These are phyloP conservation scores for Ellobium chinense DNA, from an alignment of 2,888 invertebrate genomes.

Conservation along the genomic window DNA sequence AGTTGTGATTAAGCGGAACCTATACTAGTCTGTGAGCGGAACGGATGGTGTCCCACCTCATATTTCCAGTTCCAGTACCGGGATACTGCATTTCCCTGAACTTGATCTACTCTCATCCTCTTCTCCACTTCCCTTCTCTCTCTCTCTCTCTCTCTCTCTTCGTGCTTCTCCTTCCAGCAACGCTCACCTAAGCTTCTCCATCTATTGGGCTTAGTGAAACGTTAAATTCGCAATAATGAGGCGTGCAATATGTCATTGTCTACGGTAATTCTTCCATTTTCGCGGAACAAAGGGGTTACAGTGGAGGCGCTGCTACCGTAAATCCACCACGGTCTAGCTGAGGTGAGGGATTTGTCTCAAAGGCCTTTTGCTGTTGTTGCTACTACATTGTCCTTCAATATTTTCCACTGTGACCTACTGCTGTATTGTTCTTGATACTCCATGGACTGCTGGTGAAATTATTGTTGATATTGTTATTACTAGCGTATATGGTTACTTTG, in stretches of 20 bases:
- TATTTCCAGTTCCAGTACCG: no score
- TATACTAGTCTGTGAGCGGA: no score
- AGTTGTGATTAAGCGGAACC: no score
- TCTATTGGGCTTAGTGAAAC: neutral
- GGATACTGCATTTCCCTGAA: no score
- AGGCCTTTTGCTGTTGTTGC: neutral
- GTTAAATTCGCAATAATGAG: neutral
- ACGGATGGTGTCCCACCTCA: no score
- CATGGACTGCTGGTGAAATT: no score
- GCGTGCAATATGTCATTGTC: neutral
- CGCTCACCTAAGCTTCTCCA: neutral
- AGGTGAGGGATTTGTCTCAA: neutral
- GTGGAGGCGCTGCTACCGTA: no score
- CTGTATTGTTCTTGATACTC: no score
- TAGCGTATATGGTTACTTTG: no score
- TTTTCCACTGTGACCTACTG: no score
- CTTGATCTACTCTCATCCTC: constrained; percentile 5
- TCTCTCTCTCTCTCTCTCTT: constrained; percentile 6
- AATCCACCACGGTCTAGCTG: no score
- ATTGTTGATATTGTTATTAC: no score
- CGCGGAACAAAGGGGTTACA: neutral
- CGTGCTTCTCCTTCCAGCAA: neutral
- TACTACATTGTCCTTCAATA: neutral
- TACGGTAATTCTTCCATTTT: neutral
- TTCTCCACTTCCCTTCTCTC: neutral